Evolutionary conservation across 2,888 invertebrate genomes (phyloP), one percentile per base, ranked within the genome.

Genomic region (Rambutsinella grinnellia): DNA sequence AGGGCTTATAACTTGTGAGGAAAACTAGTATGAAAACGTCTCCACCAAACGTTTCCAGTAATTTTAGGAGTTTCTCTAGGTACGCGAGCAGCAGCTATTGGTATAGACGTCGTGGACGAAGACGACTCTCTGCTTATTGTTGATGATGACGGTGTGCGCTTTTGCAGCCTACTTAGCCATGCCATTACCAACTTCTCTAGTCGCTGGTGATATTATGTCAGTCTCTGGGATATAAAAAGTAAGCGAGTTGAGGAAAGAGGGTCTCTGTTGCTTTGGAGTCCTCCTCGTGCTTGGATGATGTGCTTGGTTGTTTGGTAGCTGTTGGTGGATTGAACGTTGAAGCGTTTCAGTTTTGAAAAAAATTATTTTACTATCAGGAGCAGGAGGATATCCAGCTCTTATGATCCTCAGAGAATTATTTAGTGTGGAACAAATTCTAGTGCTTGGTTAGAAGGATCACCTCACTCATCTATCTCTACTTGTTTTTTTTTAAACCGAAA

Each of bases 251-350:
- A 60, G 44, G 58, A 60, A 60, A 60, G 58, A 60, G 44, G 27
- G 36, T 60, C 19, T 70, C 63, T 70, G 63, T 70, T 70, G 62
- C 53, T 53, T 70, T 63, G 70, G 28, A 60, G 61, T 53, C 53
- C 47, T 70, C 70, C 62, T 70, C 70, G 63, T 70, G 70, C 47
- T 56, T 62, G 56, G 63, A 63, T 70, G 46, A 63, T 57, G 62
- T 63, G 62, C 62, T 62, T 27, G 24, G 66, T 57, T 65, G 65
- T 28, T n/a, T 65, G 65, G 19, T 54, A 36, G 57, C 17, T 19
- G 19, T 36, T 36, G 13, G 36, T 36, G 36, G 36, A 13, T 36
- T 36, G 36, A 13, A 36, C 5, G 36, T 36, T 36, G 36, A 36
- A 36, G n/a, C n/a, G n/a, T n/a, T n/a, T n/a, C n/a, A n/a, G n/a